Evolutionary conservation across 2,797 vertebrate genomes (phyloP).

Genomic region (Sebastes ruberrimus): DNA sequence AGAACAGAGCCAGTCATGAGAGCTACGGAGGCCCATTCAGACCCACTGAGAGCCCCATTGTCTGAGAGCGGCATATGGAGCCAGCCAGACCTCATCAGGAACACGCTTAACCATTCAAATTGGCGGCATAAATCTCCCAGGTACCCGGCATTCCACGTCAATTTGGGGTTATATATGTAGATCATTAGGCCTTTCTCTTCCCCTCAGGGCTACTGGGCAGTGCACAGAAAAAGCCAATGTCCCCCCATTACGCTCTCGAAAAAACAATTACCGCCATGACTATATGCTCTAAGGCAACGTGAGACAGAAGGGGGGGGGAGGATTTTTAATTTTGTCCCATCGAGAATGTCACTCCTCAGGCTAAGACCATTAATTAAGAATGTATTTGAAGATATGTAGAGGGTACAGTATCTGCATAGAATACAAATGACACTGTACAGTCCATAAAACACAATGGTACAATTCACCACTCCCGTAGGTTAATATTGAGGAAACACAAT

Average conservation of each 20-base stretch:
- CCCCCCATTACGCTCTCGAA: conserved; percentile 63
- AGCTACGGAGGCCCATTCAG: conserved; percentile 61
- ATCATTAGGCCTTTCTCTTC: conserved; percentile 73
- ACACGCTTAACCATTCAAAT: conserved; percentile 75
- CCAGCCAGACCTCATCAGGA: conserved; percentile 70
- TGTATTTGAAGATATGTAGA: conserved; percentile 60
- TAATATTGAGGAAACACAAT: conserved; percentile 41
- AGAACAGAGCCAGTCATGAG: conserved; percentile 43
- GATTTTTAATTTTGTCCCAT: conserved; percentile 59
- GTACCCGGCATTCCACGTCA: conserved; percentile 69
- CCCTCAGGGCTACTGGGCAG: conserved; percentile 58
- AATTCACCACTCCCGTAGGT: conserved; percentile 10
- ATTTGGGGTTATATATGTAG: conserved; percentile 78
- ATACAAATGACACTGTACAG: conserved; percentile 60
- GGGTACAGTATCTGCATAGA: conserved; percentile 47
- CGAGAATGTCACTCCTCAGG: conserved; percentile 67
- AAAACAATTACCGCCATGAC: conserved; percentile 74
- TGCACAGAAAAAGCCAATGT: conserved; percentile 59
- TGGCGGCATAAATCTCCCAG: conserved; percentile 75
- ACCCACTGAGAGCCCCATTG: conserved; percentile 70
- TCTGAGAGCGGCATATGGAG: conserved; percentile 64
- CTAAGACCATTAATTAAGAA: conserved; percentile 68
- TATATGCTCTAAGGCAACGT: conserved; percentile 68
- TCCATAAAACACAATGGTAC: conserved; percentile 37
- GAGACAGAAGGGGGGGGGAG: conserved; percentile 25